Conservation (phyloP, 2,888 invertebrate species). For the Tridacna gigas region DNA sequence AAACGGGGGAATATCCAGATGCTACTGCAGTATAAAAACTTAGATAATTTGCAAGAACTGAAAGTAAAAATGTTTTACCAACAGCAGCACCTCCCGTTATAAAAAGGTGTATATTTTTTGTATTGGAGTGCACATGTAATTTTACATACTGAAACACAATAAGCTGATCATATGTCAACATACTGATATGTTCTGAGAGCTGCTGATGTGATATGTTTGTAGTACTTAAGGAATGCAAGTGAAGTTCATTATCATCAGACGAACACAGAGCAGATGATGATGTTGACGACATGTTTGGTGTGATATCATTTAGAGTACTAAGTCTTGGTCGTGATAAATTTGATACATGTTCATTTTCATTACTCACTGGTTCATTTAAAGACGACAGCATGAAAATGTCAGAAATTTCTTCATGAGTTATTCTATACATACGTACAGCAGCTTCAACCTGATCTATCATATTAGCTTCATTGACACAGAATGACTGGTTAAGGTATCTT, state of each 20-base stretch:
- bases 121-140: no score
- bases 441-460: not conserved
- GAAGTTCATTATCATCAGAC: slow-evolving; percentile 1
- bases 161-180: no score
- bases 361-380: no score
- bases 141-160: no score
- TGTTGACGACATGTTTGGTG: no score
- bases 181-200: no score
- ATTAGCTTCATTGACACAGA: not conserved
- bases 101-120: not conserved
- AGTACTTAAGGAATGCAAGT: no score
- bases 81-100: slow-evolving; percentile 36
- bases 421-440: not conserved
- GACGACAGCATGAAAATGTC: no score
- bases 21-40: slow-evolving; percentile 10
- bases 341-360: not conserved
- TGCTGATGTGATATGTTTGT: no score
- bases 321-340: not conserved
- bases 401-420: not conserved
- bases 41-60: slow-evolving; percentile 28
- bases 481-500: no score
- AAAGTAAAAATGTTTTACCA: slow-evolving; percentile 20
- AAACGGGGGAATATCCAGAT: slow-evolving; percentile 33
- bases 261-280: no score
- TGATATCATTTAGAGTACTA: no score